A percentile compares a stretch with the other conserved stretches of the same genome.
phyloP scores from a whole-genome alignment of 2,888 invertebrate genomes.

The Caenorhabditis angaria region DNA sequence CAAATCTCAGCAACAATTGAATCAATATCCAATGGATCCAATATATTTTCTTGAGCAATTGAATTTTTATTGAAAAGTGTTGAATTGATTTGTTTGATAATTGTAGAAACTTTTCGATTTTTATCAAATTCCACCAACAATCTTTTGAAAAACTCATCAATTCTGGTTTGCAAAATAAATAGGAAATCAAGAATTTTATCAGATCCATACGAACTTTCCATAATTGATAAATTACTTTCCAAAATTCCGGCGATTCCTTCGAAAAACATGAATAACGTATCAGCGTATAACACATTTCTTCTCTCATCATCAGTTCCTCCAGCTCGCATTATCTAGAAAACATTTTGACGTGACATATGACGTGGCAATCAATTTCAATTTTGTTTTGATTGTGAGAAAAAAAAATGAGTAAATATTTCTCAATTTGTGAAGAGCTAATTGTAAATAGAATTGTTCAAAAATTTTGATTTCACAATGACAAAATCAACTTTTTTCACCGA shows the following conservation, averaged over 20 bases:
- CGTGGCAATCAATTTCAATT: too few relatives aligned
- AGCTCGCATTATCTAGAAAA: slow-evolving; percentile 66
- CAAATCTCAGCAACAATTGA: slow-evolving; percentile 88
- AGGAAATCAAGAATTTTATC: slow-evolving; percentile 82
- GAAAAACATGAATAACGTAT: slow-evolving; percentile 84
- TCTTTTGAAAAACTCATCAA: slow-evolving; percentile 49
- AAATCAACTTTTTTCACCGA: slow-evolving; percentile 12
- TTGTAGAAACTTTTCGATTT: slow-evolving; percentile 20
- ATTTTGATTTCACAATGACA: too few relatives aligned
- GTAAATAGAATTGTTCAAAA: too few relatives aligned
- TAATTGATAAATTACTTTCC: slow-evolving; percentile 87
- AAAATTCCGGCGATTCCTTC: slow-evolving; percentile 82
- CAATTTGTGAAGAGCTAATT: too few relatives aligned
- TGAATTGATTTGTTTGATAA: slow-evolving; percentile 16
- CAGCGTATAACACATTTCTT: slow-evolving; percentile 83
- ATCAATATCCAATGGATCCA: slow-evolving; percentile 86
- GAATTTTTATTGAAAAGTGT: not conserved
- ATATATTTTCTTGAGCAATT: not conserved
- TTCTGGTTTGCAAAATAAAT: slow-evolving; percentile 79
- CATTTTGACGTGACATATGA: too few relatives aligned
- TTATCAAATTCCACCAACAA: slow-evolving; percentile 51
- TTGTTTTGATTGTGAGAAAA: too few relatives aligned
- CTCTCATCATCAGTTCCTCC: slow-evolving; percentile 78
- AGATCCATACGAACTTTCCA: slow-evolving; percentile 87
- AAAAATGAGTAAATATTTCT: too few relatives aligned